Evolutionary conservation across 2,888 invertebrate genomes (phyloP).

Genomic region (Diadromus collaris): DNA sequence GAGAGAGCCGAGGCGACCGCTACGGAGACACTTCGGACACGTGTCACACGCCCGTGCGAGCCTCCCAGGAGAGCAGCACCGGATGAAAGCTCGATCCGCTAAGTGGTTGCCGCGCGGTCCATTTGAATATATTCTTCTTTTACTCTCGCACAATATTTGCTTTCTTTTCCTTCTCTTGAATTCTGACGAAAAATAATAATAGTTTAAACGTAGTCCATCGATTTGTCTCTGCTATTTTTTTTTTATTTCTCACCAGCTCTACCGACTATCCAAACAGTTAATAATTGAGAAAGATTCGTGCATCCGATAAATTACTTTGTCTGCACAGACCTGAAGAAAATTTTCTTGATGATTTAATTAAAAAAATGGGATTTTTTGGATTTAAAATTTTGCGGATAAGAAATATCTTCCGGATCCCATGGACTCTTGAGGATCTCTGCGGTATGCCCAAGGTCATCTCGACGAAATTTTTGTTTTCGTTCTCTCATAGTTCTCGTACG

Average conservation of each 20-base stretch:
- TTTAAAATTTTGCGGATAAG: neutral
- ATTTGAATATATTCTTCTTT: conserved; percentile 39
- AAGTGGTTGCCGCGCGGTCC: conserved; percentile 42
- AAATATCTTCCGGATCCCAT: conserved; percentile 9
- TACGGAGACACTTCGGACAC: conserved; percentile 54
- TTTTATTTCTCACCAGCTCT: neutral
- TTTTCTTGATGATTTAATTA: too few species aligned
- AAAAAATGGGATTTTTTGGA: too few species aligned
- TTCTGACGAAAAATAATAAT: conserved; percentile 19
- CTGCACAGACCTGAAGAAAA: too few species aligned
- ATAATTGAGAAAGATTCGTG: conserved; percentile 8
- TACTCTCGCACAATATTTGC: conserved; percentile 30
- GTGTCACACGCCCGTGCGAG: conserved; percentile 49
- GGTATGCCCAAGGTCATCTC: neutral
- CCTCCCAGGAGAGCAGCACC: conserved; percentile 18
- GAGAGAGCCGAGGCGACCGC: conserved; percentile 10
- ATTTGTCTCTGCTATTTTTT: conserved; percentile 2
- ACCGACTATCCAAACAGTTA: neutral
- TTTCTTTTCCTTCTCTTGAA: conserved; percentile 16
- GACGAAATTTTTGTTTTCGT: conserved; percentile 30
- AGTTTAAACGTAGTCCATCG: conserved; percentile 11
- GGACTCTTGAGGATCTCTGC: conserved; percentile 17
- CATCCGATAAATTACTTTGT: too few species aligned
- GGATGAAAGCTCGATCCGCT: conserved; percentile 47
- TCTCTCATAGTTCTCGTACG: conserved; percentile 34